Conservation (phyloP, 2,113 vertebrate species). For the Tringa solitaria region DNA sequence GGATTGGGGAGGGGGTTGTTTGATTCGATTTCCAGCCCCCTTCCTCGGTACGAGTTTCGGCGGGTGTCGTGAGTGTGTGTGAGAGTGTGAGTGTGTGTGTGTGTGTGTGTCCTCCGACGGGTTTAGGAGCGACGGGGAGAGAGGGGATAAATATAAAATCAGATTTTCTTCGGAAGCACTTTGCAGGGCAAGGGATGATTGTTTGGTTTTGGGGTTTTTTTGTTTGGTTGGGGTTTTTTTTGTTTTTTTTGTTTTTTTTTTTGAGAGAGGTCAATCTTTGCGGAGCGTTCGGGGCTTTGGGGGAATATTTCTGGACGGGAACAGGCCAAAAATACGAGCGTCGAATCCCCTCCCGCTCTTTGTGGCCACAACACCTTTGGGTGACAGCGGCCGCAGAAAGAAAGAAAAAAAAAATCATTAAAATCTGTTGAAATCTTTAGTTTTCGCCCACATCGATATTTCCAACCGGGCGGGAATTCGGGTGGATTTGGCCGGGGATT, state of each 20-base stretch:
- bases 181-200: neutral
- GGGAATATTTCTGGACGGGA: neutral
- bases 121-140: neutral
- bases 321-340: conserved; percentile 25
- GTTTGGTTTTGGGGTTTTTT: neutral
- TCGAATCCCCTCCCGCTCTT: conserved; percentile 7
- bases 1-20: neutral
- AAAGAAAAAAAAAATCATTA: neutral
- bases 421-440: neutral
- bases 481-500: neutral
- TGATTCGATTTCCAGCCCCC: neutral
- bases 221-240: too few relatives aligned
- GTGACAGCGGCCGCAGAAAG: neutral
- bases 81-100: neutral
- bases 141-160: neutral
- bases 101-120: neutral
- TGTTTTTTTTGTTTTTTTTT: too few relatives aligned
- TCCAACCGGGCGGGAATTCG: neutral
- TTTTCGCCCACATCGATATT: conserved; percentile 7
- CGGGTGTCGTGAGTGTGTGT: neutral
- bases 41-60: neutral
- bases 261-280: neutral
- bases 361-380: conserved; percentile 37
- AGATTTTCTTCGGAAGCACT: neutral
- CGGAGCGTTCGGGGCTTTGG: neutral